Base-by-base conservation (phyloP, 2,113 vertebrate species). In the western clawed frog (Xenopus tropicalis) region DNA sequence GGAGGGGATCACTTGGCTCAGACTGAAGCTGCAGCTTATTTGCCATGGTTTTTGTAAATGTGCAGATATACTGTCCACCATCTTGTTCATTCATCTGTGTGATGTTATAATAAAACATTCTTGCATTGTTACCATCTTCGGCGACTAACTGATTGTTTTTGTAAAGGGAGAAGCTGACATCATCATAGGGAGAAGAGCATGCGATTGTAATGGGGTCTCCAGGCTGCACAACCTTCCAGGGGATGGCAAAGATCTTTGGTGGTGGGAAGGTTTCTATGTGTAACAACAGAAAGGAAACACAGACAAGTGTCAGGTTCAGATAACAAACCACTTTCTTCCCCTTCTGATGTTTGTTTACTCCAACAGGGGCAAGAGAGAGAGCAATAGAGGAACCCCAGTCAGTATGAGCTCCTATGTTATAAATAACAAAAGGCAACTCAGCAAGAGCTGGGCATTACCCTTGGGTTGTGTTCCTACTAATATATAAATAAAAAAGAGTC, bases 131-230 rank as follows among this genome's bases (percentile, higher is more conserved):
- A 17, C 9, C 12, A 2, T 13, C 22, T 54, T 54, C 44, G 0
- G 19, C 20, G 4, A 75, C 12, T n/a, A 14, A 3, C 13, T 2
- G 1, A 42, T 14, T 3, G 29, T 25, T 17, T 19, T 75, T 61
- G 9, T 54, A 75, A 52, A 75, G 16, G 9, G 43, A 37, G 24
- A 75, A 69, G 16, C 6, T 2, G 0, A 69, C 22, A 2, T 69
- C 14, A 9, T 20, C 11, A 54, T 67, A 67, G n/a, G 14, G 20
- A 54, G 72, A 4, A 4, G 4, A 9, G 14, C 72, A 75, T 19
- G 5, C 69, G 59, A 75, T 67, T 14, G n/a, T 75, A 14, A 75
- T 14, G 21, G 23, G 9, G 2, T 61, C 24, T 62, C 72, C 66
- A 22, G 46, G 25, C 12, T 58, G 66, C 14, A 75, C 66, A 19